Evolutionary conservation across 1,140 invertebrate genomes (phyloP).

Genomic region (Scaptodrosophila lebanonensis): DNA sequence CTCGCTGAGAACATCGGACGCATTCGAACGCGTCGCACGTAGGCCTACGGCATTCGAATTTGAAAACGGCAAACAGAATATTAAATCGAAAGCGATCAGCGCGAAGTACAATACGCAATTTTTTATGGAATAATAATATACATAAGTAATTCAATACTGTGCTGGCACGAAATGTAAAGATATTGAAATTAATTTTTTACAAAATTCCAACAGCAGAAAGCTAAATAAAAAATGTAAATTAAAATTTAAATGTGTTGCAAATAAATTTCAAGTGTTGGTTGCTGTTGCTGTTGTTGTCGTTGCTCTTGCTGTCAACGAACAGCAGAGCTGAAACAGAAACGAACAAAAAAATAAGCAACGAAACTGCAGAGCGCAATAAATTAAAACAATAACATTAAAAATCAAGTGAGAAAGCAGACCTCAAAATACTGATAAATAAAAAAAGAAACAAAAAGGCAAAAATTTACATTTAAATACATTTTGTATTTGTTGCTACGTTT

Average conservation of each 20-base stretch:
- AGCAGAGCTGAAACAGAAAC: conserved; percentile 21
- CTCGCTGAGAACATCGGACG: conserved; percentile 61
- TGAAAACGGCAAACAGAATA: conserved; percentile 2
- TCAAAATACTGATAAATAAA: conserved; percentile 18
- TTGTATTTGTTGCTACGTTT: conserved; percentile 47
- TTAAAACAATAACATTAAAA: conserved; percentile 60
- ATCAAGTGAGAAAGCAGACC: conserved; percentile 32
- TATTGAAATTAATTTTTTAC: conserved; percentile 42
- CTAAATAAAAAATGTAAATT: conserved; percentile 55
- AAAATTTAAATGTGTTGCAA: conserved; percentile 67
- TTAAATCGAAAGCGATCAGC: conserved; percentile 1
- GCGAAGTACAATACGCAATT: conserved; percentile 1
- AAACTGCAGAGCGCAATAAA: conserved; percentile 72
- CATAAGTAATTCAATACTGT: no score
- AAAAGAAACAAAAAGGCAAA: conserved; percentile 40
- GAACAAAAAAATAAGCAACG: conserved; percentile 49
- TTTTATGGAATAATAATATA: conserved; percentile 6
- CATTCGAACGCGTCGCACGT: conserved; percentile 67
- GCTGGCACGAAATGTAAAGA: conserved; percentile 13
- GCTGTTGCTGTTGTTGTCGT: conserved; percentile 20
- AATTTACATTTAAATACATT: conserved; percentile 74
- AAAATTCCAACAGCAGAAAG: conserved; percentile 3
- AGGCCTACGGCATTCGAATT: conserved; percentile 35
- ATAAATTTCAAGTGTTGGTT: conserved; percentile 67
- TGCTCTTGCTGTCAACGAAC: no score